Percentiles rank a stretch among this genome's conserved stretches.
These are phyloP conservation scores for Acleris literana DNA, from an alignment of 2,888 invertebrate genomes.

Conservation along the genomic window DNA sequence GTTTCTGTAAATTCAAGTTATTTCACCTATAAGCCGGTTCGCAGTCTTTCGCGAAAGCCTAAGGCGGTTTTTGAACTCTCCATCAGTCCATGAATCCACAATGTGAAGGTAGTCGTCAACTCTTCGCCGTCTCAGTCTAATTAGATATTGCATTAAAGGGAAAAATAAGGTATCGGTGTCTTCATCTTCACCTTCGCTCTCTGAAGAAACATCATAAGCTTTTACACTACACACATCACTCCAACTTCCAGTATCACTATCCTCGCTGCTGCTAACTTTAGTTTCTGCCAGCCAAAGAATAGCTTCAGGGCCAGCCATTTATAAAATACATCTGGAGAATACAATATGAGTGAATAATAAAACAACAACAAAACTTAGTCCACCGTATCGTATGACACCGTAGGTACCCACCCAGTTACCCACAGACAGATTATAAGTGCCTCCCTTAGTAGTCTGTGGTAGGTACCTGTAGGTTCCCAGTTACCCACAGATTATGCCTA, in stretches of 20 bases:
- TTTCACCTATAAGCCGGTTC: slow-evolving; percentile 57
- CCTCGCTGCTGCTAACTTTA: slow-evolving; percentile 48
- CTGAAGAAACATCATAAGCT: slow-evolving; percentile 46
- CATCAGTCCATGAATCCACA: slow-evolving; percentile 64
- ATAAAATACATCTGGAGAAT: neutral
- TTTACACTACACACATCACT: slow-evolving; percentile 53
- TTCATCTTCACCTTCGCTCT: slow-evolving; percentile 50
- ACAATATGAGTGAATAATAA: neutral
- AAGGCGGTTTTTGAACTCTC: slow-evolving; percentile 62
- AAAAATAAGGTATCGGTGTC: slow-evolving; percentile 59
- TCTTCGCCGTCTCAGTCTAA: slow-evolving; percentile 56
- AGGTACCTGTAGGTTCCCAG: too few species aligned
- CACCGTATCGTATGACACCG: too few species aligned
- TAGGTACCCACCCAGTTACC: too few species aligned
- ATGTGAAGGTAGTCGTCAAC: slow-evolving; percentile 66
- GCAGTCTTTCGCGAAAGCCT: slow-evolving; percentile 61
- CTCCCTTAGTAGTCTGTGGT: too few species aligned
- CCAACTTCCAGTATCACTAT: slow-evolving; percentile 58
- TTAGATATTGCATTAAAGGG: slow-evolving; percentile 63
- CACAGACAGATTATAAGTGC: too few species aligned
- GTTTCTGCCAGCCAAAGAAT: slow-evolving; percentile 51
- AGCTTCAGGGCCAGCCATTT: slow-evolving; percentile 51
- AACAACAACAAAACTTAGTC: too few species aligned
- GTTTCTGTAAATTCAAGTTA: neutral
- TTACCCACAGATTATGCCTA: too few species aligned